phyloP scores from a whole-genome alignment of 2,113 vertebrate genomes.

The Sclerurus mexicanus region DNA sequence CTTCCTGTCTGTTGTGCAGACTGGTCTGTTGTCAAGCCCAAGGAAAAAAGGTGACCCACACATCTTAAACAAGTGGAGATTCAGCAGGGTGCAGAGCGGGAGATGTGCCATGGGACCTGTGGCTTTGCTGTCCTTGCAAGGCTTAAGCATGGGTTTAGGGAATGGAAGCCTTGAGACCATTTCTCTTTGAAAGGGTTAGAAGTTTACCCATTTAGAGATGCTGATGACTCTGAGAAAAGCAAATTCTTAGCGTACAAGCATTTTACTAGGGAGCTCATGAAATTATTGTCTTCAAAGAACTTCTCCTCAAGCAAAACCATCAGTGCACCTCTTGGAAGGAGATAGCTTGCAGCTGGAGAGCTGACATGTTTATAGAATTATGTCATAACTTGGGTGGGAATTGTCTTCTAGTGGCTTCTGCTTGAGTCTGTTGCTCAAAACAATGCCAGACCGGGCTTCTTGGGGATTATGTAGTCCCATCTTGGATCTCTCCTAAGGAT shows the following conservation, averaged over 20 bases:
- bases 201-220: not conserved
- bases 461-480: not conserved
- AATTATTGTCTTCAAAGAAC: not conserved
- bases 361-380: not conserved
- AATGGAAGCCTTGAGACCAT: not conserved
- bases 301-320: not conserved
- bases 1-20: not conserved
- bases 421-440: not conserved
- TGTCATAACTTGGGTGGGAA: not conserved
- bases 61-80: not conserved
- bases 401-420: not conserved
- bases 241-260: not conserved
- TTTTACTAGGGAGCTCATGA: not conserved
- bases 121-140: not conserved
- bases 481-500: not conserved
- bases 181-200: not conserved
- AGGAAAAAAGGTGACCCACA: not conserved
- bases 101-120: not conserved
- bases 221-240: not conserved
- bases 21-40: rapidly evolving
- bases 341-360: not conserved
- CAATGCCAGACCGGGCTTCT: not conserved
- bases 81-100: no score
- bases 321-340: not conserved
- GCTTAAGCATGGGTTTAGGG: not conserved